Evolutionary conservation across 2,797 vertebrate genomes (phyloP).

Genomic region (Darevskia nairensis): DNA sequence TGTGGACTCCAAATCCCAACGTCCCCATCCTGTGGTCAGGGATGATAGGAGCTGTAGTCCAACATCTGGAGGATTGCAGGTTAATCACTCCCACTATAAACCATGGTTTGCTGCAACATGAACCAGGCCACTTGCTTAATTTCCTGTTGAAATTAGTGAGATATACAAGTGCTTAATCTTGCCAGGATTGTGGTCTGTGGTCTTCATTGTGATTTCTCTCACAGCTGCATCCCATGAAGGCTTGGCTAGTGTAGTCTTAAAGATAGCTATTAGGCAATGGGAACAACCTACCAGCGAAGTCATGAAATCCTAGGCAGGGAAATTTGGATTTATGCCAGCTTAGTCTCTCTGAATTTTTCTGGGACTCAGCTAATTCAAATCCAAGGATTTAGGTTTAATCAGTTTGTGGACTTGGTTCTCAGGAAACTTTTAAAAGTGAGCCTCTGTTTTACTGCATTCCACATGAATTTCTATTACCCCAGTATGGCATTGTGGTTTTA

Average conservation of each 20-base stretch:
- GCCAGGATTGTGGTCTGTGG: not conserved
- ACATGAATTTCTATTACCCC: not conserved
- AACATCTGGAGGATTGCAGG: too few relatives aligned
- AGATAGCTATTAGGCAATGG: not conserved
- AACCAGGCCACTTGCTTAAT: not conserved
- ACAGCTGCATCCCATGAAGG: not conserved
- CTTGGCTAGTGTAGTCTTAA: not conserved
- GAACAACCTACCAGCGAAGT: not conserved
- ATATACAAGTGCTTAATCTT: not conserved
- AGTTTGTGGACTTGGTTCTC: not conserved
- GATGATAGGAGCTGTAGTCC: too few relatives aligned
- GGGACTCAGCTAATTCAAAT: not conserved
- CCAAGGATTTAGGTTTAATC: not conserved
- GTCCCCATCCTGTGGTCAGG: too few relatives aligned
- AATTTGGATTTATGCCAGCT: not conserved
- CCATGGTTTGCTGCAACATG: not conserved
- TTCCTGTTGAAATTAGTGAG: not conserved
- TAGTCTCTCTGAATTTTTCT: not conserved
- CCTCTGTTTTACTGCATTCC: not conserved
- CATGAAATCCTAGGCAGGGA: not conserved
- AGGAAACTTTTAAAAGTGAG: not conserved
- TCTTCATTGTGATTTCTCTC: not conserved
- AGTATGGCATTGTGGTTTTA: too few relatives aligned
- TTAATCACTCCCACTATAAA: too few relatives aligned
- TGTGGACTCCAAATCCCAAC: too few relatives aligned